A percentile compares a stretch with the other conserved stretches of the same genome.
Conservation (phyloP, 2,113 vertebrate genomes). For the Psettodes erumei region DNA sequence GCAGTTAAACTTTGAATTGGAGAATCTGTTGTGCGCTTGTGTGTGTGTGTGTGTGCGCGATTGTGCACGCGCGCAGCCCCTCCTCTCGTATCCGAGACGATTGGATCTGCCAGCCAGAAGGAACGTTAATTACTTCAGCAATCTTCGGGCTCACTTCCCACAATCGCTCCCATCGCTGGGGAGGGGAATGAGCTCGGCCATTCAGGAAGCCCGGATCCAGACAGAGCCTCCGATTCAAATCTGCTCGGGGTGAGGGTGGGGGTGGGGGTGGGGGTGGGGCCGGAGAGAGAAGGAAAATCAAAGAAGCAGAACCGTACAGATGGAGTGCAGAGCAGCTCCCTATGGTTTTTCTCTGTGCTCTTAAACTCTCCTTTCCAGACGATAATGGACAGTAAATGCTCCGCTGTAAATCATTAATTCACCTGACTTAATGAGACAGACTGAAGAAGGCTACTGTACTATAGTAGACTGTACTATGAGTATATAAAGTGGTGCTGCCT, state of each 20-base stretch:
- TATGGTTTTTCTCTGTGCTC: neutral
- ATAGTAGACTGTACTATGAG: too few relatives aligned
- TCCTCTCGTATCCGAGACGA: slow-evolving; percentile 50
- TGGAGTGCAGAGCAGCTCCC: neutral
- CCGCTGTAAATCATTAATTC: slow-evolving; percentile 7
- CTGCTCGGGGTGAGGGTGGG: slow-evolving; percentile 30
- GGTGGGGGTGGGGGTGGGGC: too few relatives aligned
- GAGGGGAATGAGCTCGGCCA: slow-evolving; percentile 54
- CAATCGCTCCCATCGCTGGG: slow-evolving; percentile 68
- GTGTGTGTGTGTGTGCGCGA: neutral
- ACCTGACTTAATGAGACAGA: slow-evolving; percentile 35
- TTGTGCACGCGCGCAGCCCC: slow-evolving; percentile 5
- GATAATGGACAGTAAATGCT: neutral
- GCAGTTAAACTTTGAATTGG: slow-evolving; percentile 65
- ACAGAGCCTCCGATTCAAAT: slow-evolving; percentile 49
- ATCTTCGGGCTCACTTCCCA: slow-evolving; percentile 67
- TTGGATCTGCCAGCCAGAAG: slow-evolving; percentile 74
- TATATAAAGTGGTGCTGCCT: neutral
- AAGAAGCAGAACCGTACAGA: slow-evolving; percentile 52
- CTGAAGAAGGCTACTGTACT: neutral
- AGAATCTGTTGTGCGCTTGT: slow-evolving; percentile 23
- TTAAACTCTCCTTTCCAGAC: slow-evolving; percentile 8
- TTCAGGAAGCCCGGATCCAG: slow-evolving; percentile 50
- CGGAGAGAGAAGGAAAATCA: slow-evolving; percentile 33
- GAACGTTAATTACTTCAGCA: slow-evolving; percentile 78